Evolutionary conservation across 2,797 vertebrate species (phyloP).

Genomic region (Peromyscus aztecus): DNA sequence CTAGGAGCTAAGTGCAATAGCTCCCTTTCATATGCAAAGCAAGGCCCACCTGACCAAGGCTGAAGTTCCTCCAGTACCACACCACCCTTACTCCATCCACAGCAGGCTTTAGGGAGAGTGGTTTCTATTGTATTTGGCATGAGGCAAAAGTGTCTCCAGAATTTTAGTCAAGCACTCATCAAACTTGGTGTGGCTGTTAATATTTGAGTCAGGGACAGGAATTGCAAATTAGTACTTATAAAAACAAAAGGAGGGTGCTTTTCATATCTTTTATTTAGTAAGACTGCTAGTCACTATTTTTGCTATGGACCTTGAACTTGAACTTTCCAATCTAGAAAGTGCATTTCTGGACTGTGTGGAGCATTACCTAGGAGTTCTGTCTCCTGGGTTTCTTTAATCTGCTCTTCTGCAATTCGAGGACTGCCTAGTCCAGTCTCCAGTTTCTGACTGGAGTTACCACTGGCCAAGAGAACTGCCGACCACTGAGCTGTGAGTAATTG

Average conservation of each 20-base stretch:
- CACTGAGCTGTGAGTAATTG: conserved; percentile 82
- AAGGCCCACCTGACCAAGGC: not conserved
- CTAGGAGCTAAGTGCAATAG: not conserved
- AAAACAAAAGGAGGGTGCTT: conserved; percentile 20
- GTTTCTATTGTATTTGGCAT: conserved; percentile 19
- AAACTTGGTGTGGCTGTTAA: conserved; percentile 37
- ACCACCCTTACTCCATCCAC: not conserved
- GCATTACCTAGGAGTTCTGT: conserved; percentile 80
- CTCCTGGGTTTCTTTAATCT: conserved; percentile 80
- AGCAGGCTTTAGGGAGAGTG: not conserved
- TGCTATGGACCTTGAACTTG: conserved; percentile 29
- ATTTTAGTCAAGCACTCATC: conserved; percentile 57
- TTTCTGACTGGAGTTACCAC: conserved; percentile 72
- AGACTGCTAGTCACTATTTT: conserved; percentile 46
- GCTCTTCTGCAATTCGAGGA: conserved; percentile 74
- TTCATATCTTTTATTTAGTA: conserved; percentile 56
- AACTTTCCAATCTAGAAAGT: conserved; percentile 66
- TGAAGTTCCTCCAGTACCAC: not conserved
- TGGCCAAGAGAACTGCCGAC: conserved; percentile 63
- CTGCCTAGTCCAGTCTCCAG: conserved; percentile 66
- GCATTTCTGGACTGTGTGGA: conserved; percentile 77
- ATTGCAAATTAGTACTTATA: conserved; percentile 33
- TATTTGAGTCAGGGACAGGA: conserved; percentile 56
- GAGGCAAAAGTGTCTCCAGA: conserved; percentile 53
- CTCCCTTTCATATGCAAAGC: not conserved